phyloP scores from a whole-genome alignment of 2,888 invertebrate genomes.

The Drosophila rellima region DNA sequence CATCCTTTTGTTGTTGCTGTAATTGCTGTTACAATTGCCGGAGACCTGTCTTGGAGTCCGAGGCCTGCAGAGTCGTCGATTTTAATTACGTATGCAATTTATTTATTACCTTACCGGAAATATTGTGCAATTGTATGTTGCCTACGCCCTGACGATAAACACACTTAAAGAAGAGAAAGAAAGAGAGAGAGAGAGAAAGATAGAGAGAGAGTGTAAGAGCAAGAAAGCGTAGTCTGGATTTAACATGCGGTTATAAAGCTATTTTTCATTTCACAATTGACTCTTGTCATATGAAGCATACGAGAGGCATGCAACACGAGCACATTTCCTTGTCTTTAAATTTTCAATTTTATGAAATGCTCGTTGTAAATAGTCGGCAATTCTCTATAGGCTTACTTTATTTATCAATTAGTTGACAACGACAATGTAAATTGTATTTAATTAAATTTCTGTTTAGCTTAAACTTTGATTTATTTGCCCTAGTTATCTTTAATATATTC shows the following conservation, averaged over 20 bases:
- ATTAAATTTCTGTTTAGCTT: slow-evolving; percentile 10
- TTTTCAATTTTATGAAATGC: slow-evolving; percentile 27
- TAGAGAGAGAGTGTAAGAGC: neutral
- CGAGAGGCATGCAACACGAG: slow-evolving; percentile 15
- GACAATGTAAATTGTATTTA: slow-evolving; percentile 1
- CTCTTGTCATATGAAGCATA: slow-evolving; percentile 47
- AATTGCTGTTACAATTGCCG: slow-evolving; percentile 69
- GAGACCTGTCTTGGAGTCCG: slow-evolving; percentile 15
- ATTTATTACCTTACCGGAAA: slow-evolving; percentile 81
- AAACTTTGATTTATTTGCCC: slow-evolving; percentile 8
- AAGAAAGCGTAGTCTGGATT: slow-evolving; percentile 38
- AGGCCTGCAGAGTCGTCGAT: slow-evolving; percentile 77
- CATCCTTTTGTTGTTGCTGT: slow-evolving; percentile 52
- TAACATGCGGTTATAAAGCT: slow-evolving; percentile 75
- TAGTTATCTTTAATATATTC: neutral
- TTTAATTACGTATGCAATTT: slow-evolving; percentile 82
- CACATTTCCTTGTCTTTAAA: slow-evolving; percentile 3
- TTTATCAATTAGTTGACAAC: slow-evolving; percentile 16
- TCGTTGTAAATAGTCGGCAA: neutral
- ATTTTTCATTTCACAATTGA: slow-evolving; percentile 79
- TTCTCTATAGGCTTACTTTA: slow-evolving; percentile 14
- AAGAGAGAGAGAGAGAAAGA: neutral
- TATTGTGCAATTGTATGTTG: slow-evolving; percentile 78
- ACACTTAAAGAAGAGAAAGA: neutral
- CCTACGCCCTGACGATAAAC: slow-evolving; percentile 37